These are phyloP conservation scores for Alauda arvensis DNA, from an alignment of 2,797 vertebrate species.

Conservation along the genomic window DNA sequence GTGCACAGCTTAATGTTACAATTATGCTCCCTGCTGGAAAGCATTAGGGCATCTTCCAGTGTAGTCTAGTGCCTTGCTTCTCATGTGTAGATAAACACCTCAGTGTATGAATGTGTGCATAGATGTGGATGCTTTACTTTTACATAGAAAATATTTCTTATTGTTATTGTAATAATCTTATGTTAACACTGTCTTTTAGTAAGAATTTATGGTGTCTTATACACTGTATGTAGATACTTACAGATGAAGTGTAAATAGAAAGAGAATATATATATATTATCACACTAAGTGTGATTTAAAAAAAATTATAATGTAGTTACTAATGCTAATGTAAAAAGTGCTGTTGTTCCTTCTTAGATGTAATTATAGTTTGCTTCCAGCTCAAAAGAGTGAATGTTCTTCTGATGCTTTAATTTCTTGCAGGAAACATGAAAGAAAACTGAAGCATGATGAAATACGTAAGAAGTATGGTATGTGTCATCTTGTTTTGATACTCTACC, in stretches of 20 bases:
- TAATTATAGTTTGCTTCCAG: not conserved
- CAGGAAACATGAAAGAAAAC: slow-evolving; percentile 80
- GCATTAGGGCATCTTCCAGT: not conserved
- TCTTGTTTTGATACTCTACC: not conserved
- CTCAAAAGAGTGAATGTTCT: not conserved
- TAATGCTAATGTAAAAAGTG: not conserved
- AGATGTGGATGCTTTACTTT: not conserved
- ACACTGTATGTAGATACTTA: not conserved
- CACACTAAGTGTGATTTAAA: too few species aligned
- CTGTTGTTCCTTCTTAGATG: not conserved
- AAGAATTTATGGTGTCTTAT: not conserved
- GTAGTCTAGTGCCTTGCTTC: not conserved
- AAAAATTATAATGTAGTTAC: not conserved
- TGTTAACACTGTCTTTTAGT: not conserved
- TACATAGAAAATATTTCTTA: not conserved
- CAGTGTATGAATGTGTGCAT: not conserved
- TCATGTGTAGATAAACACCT: not conserved
- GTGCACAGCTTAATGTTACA: not conserved
- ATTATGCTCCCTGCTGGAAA: not conserved
- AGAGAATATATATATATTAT: too few species aligned
- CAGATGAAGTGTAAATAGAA: not conserved
- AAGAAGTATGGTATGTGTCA: slow-evolving; percentile 86
- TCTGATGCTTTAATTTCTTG: slow-evolving; percentile 32
- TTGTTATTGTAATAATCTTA: not conserved
- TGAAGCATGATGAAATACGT: slow-evolving; percentile 83